phyloP scores from a whole-genome alignment of 2,113 vertebrate genomes.

The Cyprinodon variegatus region DNA sequence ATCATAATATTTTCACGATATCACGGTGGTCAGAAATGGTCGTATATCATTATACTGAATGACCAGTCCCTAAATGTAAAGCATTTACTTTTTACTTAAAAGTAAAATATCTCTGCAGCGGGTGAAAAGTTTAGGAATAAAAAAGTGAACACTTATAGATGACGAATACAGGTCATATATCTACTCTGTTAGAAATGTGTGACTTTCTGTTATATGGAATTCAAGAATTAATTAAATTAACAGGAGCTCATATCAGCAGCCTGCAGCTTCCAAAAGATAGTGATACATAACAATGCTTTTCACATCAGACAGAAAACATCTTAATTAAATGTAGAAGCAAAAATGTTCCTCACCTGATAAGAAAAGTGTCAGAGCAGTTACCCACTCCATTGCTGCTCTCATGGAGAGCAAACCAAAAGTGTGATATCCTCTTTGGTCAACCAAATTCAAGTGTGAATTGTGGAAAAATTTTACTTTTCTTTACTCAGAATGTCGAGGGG shows the following conservation, averaged over 20 bases:
- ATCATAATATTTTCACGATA: neutral
- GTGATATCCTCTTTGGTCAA: neutral
- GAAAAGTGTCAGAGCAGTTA: constrained; percentile 17
- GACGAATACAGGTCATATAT: neutral
- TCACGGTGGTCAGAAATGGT: neutral
- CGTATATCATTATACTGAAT: neutral
- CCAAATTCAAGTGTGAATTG: neutral
- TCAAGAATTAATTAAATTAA: neutral
- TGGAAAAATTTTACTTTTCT: neutral
- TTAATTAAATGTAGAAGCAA: neutral
- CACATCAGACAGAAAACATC: neutral
- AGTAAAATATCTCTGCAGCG: neutral
- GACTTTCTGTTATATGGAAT: neutral
- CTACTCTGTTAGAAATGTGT: neutral
- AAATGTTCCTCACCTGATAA: constrained; percentile 59
- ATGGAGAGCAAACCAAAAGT: constrained; percentile 1
- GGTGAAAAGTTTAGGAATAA: no score
- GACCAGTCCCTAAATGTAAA: neutral
- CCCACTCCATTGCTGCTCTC: constrained; percentile 50
- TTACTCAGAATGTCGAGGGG: neutral
- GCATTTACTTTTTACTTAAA: neutral
- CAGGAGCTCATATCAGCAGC: neutral
- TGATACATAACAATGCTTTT: neutral
- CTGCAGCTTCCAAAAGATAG: neutral
- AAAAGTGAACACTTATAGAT: neutral